Evolutionary conservation across 2,888 invertebrate genomes (phyloP), one percentile per base, ranked within the genome.

Genomic region (Brassicogethes aeneus): DNA sequence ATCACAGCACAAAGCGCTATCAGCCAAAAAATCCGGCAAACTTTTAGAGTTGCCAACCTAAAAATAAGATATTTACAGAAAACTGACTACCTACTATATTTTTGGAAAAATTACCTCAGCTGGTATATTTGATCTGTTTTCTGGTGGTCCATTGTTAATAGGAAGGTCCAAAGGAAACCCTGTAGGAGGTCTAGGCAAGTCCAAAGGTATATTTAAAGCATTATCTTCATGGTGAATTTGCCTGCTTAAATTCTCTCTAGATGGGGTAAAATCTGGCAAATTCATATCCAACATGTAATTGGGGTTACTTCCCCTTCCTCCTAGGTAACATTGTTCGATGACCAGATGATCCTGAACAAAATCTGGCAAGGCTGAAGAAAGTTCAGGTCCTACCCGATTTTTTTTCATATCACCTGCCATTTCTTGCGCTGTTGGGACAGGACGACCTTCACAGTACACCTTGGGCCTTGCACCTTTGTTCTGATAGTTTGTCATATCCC

Each of bases 301-400:
- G 54, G 73, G 70, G 34, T 71, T 72, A 17, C 70, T 69, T 33
- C 74, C 70, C 54, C 56, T 60, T 32, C 73, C 73, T 32, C 73
- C 73, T 55, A 82, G 70, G 64, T 81, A 83, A 47, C 80, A 80
- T 55, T 87, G 84, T 60, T 86, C 86, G 30, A 89, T 81, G 52
- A 88, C 75, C 65, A 89, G 76, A 66, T 90, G 90, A 66, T 90
- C 90, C 63, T 90, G 90, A 38, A 91, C 90, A 69, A 90, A 90
- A 64, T 90, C 90, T 1, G 90, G 90, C 50, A 88, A 63, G 5
- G 82, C 81, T 2, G 82, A 81, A 52, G 82, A 71, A 53, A 72
- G 73, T 41, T 74, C 67, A 1, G 72, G 63, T 44, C 70, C 68
- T 34, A 70, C 62, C 36, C 74, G 61, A 13, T 16, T 16, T 16